phyloP scores from a whole-genome alignment of 37 sponge, comb jelly and placozoan genomes.

The Cladorhizidae sp. region DNA sequence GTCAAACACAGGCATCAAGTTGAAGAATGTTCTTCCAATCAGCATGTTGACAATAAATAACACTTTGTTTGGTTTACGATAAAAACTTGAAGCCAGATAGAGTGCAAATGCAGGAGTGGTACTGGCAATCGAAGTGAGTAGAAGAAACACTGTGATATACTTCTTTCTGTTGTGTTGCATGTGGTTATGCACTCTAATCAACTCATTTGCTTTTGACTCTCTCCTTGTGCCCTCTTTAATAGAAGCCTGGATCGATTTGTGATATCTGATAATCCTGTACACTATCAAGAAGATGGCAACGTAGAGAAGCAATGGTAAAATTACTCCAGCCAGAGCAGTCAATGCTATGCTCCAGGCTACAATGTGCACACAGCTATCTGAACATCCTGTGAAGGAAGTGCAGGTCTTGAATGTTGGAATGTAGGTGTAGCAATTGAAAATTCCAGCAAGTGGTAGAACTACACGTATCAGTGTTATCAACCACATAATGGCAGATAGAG shows the following conservation, averaged over 20 bases:
- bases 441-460: not conserved
- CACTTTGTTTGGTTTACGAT: not conserved
- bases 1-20: not conserved
- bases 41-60: constrained; percentile 4
- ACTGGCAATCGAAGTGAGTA: not conserved
- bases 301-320: not conserved
- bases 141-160: not conserved
- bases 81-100: not conserved
- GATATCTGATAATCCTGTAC: not conserved
- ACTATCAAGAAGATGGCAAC: not conserved
- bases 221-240: no score
- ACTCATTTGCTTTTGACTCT: not conserved
- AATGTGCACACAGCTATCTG: not conserved
- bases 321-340: not conserved
- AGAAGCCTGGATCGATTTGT: no score
- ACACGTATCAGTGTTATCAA: not conserved
- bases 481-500: not conserved
- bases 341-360: not conserved
- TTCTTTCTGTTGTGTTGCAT: not conserved
- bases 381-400: constrained; percentile 4
- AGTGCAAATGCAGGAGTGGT: not conserved
- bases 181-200: not conserved
- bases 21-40: constrained; percentile 1
- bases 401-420: not conserved
- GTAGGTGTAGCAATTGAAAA: not conserved